Evolutionary conservation across 2,888 invertebrate species (phyloP), one percentile per base, ranked within the genome.

Genomic region (Drosophila setosimentum): DNA sequence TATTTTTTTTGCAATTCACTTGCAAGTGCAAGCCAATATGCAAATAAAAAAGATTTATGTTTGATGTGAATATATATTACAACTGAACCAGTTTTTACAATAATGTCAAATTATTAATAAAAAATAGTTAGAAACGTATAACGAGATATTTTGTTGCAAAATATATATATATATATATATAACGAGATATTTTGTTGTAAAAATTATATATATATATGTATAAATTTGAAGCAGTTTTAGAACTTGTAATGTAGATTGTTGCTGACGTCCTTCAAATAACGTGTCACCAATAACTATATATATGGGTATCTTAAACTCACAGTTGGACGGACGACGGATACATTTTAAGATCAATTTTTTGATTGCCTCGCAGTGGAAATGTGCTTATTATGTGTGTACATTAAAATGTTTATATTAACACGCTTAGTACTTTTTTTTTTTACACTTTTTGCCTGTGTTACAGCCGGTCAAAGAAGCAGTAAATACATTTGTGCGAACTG

Each of bases 401-500:
- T 29, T 57, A 40, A 42, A 30, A 21, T 42, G 10, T 30, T 30
- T 11, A 16, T 18, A 30, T 30, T 30, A 30, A 29, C 5, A 6
- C 16, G n/a, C 57, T 2, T 40, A 18, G 10, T 57, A 29, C 32
- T 40, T 30, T 13, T 40, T 55, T 50, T 55, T 7, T 35, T 40
- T 40, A n/a, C 24, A 69, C 53, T n/a, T 49, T 40, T 58, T 57
- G 37, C 21, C 2, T 24, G 21, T 13, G 0, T 54, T 67, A 51
- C 65, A 65, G 61, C 48, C 49, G 59, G 24, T 6, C 10, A 45
- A 1, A 11, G 7, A 16, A 61, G 16, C 33, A 33, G 16, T 37
- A 48, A 32, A 11, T 35, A 42, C 27, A 64, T 8, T 45, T 16
- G 45, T 2, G 45, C 16, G 29, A 69, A 48, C 57, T 65, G 60